Evolutionary conservation across 2,888 invertebrate species (phyloP), one percentile per base, ranked within the genome.

Genomic region (Bellardia pandia): DNA sequence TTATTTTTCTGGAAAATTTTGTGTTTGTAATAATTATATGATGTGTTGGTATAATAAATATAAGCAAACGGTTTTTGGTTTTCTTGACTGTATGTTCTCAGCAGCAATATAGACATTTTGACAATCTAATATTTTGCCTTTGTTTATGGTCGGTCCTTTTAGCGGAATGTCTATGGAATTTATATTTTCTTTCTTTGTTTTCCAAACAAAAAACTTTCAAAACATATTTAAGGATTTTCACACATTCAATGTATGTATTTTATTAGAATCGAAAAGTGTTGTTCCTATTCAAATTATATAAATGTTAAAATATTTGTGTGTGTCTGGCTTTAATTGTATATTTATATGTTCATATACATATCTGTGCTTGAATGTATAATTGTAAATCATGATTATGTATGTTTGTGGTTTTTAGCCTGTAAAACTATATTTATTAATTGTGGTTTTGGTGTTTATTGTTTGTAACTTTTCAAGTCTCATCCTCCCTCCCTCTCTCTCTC

Each of bases 351-450:
- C 37, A 37, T 11, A 45, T 45, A 2, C 13, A 45, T 45, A 9
- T 45, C 4, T 7, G n/a, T 33, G 30, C 33, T 9, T 11, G n/a
- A 0, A 0, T 56, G 23, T 51, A 5, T 71, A 7, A 48, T 7
- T 53, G 62, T 13, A 42, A 72, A 33, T 53, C 42, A 68, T 48
- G 68, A 48, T 37, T 56, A n/a, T 56, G 33, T 56, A n/a, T 56
- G 33, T 42, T 33, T 77, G 53, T 66, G 53, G 62, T 71, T 72
- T 40, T 77, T 48, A 4, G 53, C 14, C 40, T 64, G 71, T 16
- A 64, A 79, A 84, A 37, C 56, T 77, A 56, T 72, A 78, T 78
- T 84, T 77, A 84, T 84, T 66, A 84, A 84, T 84, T 78, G 84
- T 45, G 62, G 78, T 78, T 37, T 77, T 56, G 23, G 37, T 64